Evolutionary conservation across 1,140 invertebrate genomes (phyloP).

Genomic region (Fopius arisanus): DNA sequence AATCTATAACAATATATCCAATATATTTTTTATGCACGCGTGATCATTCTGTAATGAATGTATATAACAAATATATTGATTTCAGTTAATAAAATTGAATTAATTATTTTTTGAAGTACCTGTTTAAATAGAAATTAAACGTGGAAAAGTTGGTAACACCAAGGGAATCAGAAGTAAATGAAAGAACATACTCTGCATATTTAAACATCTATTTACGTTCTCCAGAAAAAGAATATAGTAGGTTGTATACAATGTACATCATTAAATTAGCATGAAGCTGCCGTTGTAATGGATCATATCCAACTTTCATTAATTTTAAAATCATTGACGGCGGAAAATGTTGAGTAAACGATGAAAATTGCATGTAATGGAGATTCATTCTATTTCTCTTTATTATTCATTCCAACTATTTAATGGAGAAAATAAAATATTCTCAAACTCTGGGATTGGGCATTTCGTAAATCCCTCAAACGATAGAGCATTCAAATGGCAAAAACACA

Average conservation of each 20-base stretch:
- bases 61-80: too few species aligned
- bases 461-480: neutral
- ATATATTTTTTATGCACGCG: too few species aligned
- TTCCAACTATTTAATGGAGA: neutral
- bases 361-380: neutral
- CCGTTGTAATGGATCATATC: slow-evolving; percentile 16
- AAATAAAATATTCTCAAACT: neutral
- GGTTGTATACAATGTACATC: slow-evolving; percentile 34
- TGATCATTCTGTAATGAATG: too few species aligned
- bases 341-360: neutral
- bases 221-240: slow-evolving; percentile 36
- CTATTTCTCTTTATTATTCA: neutral
- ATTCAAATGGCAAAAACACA: neutral
- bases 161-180: neutral
- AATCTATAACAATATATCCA: too few species aligned
- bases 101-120: too few species aligned
- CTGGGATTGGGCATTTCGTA: neutral
- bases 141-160: too few species aligned
- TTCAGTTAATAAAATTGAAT: too few species aligned
- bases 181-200: neutral
- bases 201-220: slow-evolving; percentile 37
- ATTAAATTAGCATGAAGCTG: slow-evolving; percentile 30
- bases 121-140: too few species aligned
- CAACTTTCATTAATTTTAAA: slow-evolving; percentile 19
- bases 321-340: neutral